phyloP scores from a whole-genome alignment of 2,797 vertebrate genomes.

The Aulostomus chinensis region DNA sequence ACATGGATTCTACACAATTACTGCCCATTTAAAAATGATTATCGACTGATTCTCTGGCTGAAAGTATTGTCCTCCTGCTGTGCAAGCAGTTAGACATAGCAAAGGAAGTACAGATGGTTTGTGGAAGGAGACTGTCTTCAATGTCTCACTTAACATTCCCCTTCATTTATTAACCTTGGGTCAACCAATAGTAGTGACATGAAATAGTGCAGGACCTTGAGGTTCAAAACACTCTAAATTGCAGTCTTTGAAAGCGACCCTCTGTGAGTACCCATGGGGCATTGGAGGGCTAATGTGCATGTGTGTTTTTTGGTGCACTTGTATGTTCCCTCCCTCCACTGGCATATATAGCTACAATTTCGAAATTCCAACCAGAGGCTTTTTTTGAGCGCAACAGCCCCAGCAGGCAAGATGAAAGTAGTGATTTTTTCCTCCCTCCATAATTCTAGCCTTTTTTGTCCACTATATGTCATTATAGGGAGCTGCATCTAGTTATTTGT shows the following conservation, averaged over 20 bases:
- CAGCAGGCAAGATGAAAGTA: constrained; percentile 73
- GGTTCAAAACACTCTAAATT: constrained; percentile 53
- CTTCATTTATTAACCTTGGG: constrained; percentile 55
- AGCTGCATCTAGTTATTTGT: constrained; percentile 81
- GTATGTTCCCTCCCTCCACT: constrained; percentile 18
- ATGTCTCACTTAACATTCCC: constrained; percentile 45
- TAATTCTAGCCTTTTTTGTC: constrained; percentile 78
- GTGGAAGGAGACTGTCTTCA: constrained; percentile 34
- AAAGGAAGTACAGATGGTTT: constrained; percentile 29
- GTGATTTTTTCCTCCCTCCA: constrained; percentile 65
- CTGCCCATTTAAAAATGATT: constrained; percentile 19
- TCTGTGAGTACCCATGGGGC: constrained; percentile 21
- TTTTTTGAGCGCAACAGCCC: constrained; percentile 61
- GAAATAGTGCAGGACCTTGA: constrained; percentile 46
- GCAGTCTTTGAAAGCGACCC: constrained; percentile 48
- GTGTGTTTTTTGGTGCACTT: constrained; percentile 34
- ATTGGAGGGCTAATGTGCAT: constrained; percentile 24
- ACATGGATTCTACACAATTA: constrained; percentile 35
- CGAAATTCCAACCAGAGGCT: constrained; percentile 49
- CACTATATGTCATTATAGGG: constrained; percentile 79
- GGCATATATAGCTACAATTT: constrained; percentile 35
- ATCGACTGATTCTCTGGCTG: constrained; percentile 8
- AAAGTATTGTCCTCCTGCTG: constrained; percentile 23
- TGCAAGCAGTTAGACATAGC: constrained; percentile 16
- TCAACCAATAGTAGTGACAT: constrained; percentile 54